Evolutionary conservation across 2,888 invertebrate species (phyloP).

Genomic region (Sympetrum striolatum): DNA sequence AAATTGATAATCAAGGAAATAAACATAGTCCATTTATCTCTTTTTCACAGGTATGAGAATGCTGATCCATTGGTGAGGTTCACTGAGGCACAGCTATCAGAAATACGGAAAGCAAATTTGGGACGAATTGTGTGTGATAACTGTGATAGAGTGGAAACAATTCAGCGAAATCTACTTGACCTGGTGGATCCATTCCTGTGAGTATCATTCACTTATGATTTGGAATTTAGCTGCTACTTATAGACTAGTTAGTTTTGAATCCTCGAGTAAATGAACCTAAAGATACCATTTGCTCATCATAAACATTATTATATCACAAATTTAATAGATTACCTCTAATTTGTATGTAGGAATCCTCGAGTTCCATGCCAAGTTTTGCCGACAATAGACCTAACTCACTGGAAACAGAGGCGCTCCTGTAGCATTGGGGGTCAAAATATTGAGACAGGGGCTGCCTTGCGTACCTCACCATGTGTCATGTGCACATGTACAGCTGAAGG

Average conservation of each 20-base stretch:
- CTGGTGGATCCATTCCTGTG: conserved; percentile 61
- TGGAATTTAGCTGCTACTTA: no score
- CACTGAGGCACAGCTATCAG: conserved; percentile 61
- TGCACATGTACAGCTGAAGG: conserved; percentile 64
- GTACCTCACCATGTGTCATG: conserved; percentile 61
- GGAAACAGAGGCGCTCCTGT: conserved; percentile 59
- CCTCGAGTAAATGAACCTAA: not conserved
- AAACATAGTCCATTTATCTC: no score
- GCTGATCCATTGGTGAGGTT: conserved; percentile 60
- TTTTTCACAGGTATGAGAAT: conserved; percentile 56
- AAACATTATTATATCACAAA: no score
- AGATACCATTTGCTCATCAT: not conserved
- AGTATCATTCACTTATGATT: conserved; percentile 50
- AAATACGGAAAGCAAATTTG: conserved; percentile 61
- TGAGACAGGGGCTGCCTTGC: conserved; percentile 58
- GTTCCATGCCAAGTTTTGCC: conserved; percentile 56
- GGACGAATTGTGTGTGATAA: conserved; percentile 63
- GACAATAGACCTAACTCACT: conserved; percentile 56
- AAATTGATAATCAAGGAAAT: no score
- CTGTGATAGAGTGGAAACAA: conserved; percentile 59
- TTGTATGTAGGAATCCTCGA: conserved; percentile 55
- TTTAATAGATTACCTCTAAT: not conserved
- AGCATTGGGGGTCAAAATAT: conserved; percentile 58
- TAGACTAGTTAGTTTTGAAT: not conserved
- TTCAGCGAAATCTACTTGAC: conserved; percentile 63